Conservation (phyloP, 2,888 invertebrate species). For the Yponomeuta evonymella region DNA sequence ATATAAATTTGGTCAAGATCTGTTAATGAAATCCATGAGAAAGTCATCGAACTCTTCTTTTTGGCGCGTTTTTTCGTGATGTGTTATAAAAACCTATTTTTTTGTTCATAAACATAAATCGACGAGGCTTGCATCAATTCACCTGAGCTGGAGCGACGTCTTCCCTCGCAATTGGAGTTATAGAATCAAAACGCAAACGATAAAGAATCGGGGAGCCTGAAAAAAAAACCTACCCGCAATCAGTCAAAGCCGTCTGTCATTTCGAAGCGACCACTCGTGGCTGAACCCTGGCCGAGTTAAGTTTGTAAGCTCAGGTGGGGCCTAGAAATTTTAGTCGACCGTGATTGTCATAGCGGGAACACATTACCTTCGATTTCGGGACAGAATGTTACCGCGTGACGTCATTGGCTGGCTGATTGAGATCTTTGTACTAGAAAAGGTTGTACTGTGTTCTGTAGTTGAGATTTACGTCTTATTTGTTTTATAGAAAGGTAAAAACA, state of each 20-base stretch:
- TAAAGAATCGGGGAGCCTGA: conserved; percentile 18
- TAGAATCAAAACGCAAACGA: conserved; percentile 10
- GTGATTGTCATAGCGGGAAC: conserved; percentile 28
- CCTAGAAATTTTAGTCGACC: conserved; percentile 21
- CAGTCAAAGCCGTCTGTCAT: conserved; percentile 28
- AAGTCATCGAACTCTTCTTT: too few species aligned
- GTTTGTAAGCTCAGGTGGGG: not conserved
- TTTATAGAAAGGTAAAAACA: too few species aligned
- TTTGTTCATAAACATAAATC: too few species aligned
- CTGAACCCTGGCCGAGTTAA: not conserved
- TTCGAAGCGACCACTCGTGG: not conserved
- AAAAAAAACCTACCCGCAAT: conserved; percentile 32
- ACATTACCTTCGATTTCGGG: conserved; percentile 25
- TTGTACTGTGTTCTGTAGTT: not conserved
- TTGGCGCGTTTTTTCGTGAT: too few species aligned
- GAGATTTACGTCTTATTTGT: not conserved
- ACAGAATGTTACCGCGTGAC: not conserved
- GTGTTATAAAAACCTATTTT: too few species aligned
- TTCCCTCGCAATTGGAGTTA: not conserved
- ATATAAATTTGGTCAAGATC: too few species aligned
- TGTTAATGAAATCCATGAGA: too few species aligned
- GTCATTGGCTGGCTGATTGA: not conserved
- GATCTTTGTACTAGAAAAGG: not conserved
- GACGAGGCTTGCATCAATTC: too few species aligned
- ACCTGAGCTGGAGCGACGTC: not conserved